These are phyloP conservation scores for Gortyna flavago DNA, from an alignment of 2,888 invertebrate species.

Conservation along the genomic window DNA sequence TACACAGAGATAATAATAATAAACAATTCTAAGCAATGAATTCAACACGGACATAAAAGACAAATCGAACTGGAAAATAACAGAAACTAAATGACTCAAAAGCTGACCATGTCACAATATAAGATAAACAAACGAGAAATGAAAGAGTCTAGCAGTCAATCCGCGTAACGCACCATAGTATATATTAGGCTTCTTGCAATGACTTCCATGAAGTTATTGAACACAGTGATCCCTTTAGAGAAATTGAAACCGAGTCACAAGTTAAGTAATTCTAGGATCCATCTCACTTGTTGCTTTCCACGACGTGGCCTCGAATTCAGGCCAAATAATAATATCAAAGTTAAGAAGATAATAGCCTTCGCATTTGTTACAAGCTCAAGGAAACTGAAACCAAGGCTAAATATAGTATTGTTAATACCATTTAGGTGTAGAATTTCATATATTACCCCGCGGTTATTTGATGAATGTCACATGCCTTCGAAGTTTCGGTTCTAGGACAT, in stretches of 20 bases:
- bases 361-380: slow-evolving; percentile 39
- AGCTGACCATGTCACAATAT: no score
- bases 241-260: slow-evolving; percentile 17
- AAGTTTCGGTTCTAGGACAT: background rate
- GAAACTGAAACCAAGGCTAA: slow-evolving; percentile 36
- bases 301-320: slow-evolving; percentile 8
- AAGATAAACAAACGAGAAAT: background rate
- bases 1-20: background rate
- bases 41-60: background rate
- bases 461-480: background rate
- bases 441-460: background rate
- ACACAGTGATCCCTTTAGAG: background rate
- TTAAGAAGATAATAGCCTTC: slow-evolving; percentile 41
- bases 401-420: slow-evolving; percentile 31
- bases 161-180: no score
- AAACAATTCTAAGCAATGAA: background rate
- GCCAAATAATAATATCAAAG: slow-evolving; percentile 45
- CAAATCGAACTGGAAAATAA: background rate
- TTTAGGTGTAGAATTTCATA: slow-evolving; percentile 32
- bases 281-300: slow-evolving; percentile 52
- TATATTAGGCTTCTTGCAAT: background rate
- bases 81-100: background rate
- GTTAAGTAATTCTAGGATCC: slow-evolving; percentile 18
- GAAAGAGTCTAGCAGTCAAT: no score
- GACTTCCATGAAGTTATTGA: background rate